Base-by-base conservation (phyloP, 2,888 invertebrate genomes). In the Anthophora plumipes region DNA sequence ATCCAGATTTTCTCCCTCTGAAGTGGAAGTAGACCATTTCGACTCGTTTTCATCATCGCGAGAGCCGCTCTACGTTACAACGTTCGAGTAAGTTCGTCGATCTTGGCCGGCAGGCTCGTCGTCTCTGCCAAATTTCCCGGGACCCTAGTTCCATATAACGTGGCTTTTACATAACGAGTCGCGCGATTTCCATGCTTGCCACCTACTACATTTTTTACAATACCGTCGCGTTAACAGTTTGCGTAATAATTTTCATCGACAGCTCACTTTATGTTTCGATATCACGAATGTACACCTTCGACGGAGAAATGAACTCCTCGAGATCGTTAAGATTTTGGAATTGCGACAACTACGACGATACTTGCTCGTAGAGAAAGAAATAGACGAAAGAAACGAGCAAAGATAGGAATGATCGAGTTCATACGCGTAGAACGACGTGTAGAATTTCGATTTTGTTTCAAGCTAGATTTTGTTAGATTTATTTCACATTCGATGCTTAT, bases 41-140 rank as follows among this genome's bases (percentile, higher is more conserved):
- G 22, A 50, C 50, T 50, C 50, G 50, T 20, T 17, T 20, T 20
- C 50, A n/a, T 20, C 3, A 8, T n/a, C 31, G 31, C 31, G 31
- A 31, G 31, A 31, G 20, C 9, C 17, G 59, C 37, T 41, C 11
- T 5, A 39, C n/a, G 39, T 31, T 43, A 31, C 48, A 25, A 39
- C 9, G 43, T 37, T 63, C 55, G 25, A 14, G 52, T 25, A 41
- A 41, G 20, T 22, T 82, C 80, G 69, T 68, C 68, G 41, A 22
- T 72, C 48, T 74, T 81, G 78, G 81, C 78, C 60, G 43, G 55
- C 14, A 20, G 46, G 39, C 12, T 12, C n/a, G 55, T 14, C 20
- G 12, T 12, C 37, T 52, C 39, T 67, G 77, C 73, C 74, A 78
- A 78, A 78, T 73, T 78, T 61, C 43, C 67, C 77, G 67, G 60